These are phyloP conservation scores for Rugalucina vietnamica DNA, from an alignment of 2,888 invertebrate species.

Conservation along the genomic window DNA sequence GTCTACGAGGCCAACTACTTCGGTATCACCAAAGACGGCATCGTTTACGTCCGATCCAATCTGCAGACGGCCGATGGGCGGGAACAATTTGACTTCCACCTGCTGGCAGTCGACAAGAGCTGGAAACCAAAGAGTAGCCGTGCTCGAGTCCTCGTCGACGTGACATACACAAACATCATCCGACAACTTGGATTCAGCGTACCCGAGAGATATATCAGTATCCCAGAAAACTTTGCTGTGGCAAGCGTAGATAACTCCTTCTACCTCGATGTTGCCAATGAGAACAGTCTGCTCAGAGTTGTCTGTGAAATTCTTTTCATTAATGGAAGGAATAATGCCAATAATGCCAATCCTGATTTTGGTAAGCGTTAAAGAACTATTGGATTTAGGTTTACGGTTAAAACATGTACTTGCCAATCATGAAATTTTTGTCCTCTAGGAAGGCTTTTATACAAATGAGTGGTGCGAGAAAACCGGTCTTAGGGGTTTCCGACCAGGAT, in stretches of 20 bases:
- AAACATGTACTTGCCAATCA: too few relatives aligned
- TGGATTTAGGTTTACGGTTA: too few relatives aligned
- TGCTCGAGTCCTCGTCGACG: constrained; percentile 64
- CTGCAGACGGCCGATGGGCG: constrained; percentile 49
- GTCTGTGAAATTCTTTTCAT: constrained; percentile 52
- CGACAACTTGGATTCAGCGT: constrained; percentile 60
- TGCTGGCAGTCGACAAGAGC: constrained; percentile 73
- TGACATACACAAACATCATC: constrained; percentile 56
- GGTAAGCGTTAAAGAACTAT: too few relatives aligned
- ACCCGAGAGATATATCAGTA: constrained; percentile 17
- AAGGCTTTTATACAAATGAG: too few relatives aligned
- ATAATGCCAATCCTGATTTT: constrained; percentile 23
- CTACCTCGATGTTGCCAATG: constrained; percentile 46
- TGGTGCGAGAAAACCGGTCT: too few relatives aligned
- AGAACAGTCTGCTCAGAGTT: constrained; percentile 4
- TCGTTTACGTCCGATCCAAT: constrained; percentile 64
- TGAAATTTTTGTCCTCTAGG: too few relatives aligned
- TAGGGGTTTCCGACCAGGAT: too few relatives aligned
- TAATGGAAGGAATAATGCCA: constrained; percentile 18
- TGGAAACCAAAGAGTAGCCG: constrained; percentile 70
- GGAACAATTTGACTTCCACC: constrained; percentile 66
- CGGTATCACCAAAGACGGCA: constrained; percentile 70
- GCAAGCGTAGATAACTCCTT: neutral
- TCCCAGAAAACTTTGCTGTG: constrained; percentile 26
- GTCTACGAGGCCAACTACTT: constrained; percentile 64